Evolutionary conservation across 2,113 vertebrate species (phyloP), one percentile per base, ranked within the genome.

Genomic region (Hippopotamus amphibius): DNA sequence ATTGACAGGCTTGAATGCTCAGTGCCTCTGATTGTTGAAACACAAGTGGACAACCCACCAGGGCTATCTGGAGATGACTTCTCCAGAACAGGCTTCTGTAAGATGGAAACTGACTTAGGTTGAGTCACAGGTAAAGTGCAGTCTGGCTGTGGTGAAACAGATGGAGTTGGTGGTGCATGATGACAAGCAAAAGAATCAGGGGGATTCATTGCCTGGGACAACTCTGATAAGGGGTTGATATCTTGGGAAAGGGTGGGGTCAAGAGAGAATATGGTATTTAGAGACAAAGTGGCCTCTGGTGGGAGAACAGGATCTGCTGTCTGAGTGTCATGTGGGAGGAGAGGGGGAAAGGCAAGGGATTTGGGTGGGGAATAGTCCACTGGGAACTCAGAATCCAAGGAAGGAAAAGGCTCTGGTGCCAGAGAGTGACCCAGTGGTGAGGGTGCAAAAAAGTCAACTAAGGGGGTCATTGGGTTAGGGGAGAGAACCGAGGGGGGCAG

Each of bases 151-250:
- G 37, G n/a, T 92, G 63, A 63, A 30, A 50, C 10, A 84, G 63
- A 30, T 2, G 16, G 0, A 19, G 1, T 6, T 72, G 65, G 30
- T 50, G 37, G 22, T 65, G 3, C 5, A 0, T 48, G 21, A 26
- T 33, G 46, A 79, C 2, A 17, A 71, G 43, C 12, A 16, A n/a
- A 48, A 37, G 53, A 88, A 61, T 63, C 53, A 30, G 10, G 41
- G 28, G 13, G 55, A 76, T 33, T 57, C 61, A 16, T 0, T 22
- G 5, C 22, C 24, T 28, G 63, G 19, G 37, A 59, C 8, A 72
- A 28, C 22, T 88, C 3, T 17, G 7, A 30, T n/a, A 55, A 84
- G 7, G 24, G 13, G 13, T n/a, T 79, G 43, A n/a, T 63, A 14
- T 50, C 30, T 28, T 72, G 37, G 4, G 28, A 57, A 50, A 37